Conservation (phyloP, 2,113 vertebrate species). For the Psophia crepitans region DNA sequence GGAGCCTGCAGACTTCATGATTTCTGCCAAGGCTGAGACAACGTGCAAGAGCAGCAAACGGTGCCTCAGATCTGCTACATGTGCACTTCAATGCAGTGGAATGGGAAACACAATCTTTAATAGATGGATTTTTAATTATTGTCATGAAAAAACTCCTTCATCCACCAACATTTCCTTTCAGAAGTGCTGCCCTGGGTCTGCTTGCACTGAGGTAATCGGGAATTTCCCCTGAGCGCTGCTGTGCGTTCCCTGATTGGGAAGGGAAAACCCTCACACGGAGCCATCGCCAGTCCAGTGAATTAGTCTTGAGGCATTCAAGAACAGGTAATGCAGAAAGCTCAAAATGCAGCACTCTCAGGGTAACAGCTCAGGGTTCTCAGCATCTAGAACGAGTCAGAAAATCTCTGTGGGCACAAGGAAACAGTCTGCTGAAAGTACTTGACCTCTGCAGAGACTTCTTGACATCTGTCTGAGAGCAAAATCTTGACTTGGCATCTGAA, state of each 20-base stretch:
- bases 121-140: neutral
- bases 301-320: neutral
- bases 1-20: neutral
- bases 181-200: neutral
- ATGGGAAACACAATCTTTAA: neutral
- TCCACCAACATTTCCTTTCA: neutral
- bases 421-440: neutral
- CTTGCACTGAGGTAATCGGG: neutral
- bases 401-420: neutral
- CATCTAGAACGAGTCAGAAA: neutral
- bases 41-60: neutral
- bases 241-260: neutral
- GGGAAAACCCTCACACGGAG: neutral
- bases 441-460: neutral
- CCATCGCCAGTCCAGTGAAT: neutral
- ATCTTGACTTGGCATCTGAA: neutral
- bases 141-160: neutral
- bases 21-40: neutral
- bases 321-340: neutral
- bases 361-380: neutral
- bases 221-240: neutral
- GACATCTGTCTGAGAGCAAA: neutral
- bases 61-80: neutral
- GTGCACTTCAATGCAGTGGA: neutral
- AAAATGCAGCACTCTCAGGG: neutral